Evolutionary conservation across 2,113 vertebrate genomes (phyloP).

Genomic region (Cervus canadensis): DNA sequence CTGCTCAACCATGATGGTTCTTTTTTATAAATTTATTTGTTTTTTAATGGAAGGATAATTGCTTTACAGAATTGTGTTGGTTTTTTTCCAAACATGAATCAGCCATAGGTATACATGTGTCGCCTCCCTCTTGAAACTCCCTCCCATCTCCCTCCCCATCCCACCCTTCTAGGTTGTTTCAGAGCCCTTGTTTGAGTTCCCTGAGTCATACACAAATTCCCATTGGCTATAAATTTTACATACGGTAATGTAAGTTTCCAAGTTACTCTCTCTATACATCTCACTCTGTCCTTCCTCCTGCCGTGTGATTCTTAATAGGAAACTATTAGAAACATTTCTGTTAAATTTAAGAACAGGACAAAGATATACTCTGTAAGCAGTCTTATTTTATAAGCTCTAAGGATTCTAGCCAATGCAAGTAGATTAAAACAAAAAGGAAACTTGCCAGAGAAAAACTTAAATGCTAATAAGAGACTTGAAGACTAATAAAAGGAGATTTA

Average conservation of each 20-base stretch:
- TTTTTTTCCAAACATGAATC: background rate
- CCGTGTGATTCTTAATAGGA: background rate
- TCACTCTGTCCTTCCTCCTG: background rate
- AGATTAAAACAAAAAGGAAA: conserved; percentile 10
- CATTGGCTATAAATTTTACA: background rate
- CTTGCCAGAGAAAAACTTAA: background rate
- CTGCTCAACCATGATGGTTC: background rate
- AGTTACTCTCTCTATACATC: background rate
- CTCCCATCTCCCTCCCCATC: background rate
- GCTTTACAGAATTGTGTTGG: background rate
- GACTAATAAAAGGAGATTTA: background rate
- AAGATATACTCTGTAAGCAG: background rate
- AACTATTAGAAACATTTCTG: background rate
- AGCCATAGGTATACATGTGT: background rate
- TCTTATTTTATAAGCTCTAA: conserved; percentile 14
- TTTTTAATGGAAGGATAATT: background rate
- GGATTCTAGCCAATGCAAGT: background rate
- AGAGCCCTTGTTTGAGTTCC: background rate
- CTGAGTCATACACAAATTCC: background rate
- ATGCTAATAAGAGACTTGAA: background rate
- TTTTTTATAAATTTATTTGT: background rate
- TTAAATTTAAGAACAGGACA: background rate
- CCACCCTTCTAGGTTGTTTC: background rate
- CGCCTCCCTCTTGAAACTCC: background rate
- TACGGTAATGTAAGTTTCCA: background rate